These are phyloP conservation scores for Fistularia tabacaria DNA, from an alignment of 2,797 vertebrate genomes.

Conservation along the genomic window DNA sequence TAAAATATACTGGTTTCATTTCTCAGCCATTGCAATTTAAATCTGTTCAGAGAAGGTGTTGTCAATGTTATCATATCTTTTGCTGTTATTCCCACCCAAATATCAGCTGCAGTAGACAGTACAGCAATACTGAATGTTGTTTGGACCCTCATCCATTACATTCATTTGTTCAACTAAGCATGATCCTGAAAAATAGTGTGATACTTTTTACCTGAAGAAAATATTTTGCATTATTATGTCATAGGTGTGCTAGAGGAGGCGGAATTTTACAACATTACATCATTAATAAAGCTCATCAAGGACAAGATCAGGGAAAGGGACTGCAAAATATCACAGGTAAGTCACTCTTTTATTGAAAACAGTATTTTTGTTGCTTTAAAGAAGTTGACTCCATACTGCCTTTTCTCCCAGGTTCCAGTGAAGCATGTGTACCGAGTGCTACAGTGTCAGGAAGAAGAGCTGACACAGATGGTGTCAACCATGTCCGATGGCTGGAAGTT, in stretches of 20 bases:
- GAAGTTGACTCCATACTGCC: neutral
- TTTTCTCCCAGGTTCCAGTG: constrained; percentile 80
- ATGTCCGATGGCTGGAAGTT: constrained; percentile 99
- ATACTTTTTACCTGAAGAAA: too few species aligned
- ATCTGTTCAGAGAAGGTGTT: too few species aligned
- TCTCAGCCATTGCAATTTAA: too few species aligned
- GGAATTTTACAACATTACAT: constrained; percentile 99
- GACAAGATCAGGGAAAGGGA: constrained; percentile 98
- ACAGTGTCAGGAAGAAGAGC: constrained; percentile 97
- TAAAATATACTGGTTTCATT: too few species aligned
- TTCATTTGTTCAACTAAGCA: too few species aligned
- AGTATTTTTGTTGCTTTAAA: too few species aligned
- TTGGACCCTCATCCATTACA: neutral
- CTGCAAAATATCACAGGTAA: constrained; percentile 92
- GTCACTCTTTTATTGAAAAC: neutral
- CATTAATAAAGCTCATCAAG: constrained; percentile 96
- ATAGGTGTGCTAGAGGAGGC: constrained; percentile 95
- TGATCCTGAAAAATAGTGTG: too few species aligned
- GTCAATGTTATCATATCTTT: neutral
- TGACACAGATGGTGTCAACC: constrained; percentile 99
- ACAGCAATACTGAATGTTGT: neutral
- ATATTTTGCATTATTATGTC: neutral
- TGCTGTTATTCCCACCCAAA: neutral
- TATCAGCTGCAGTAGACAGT: neutral
- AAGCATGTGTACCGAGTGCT: constrained; percentile 97